Percentiles rank a stretch among this genome's conserved stretches.
Evolutionary conservation across 1,140 invertebrate species (phyloP).

Genomic region (Carposina sasakii): DNA sequence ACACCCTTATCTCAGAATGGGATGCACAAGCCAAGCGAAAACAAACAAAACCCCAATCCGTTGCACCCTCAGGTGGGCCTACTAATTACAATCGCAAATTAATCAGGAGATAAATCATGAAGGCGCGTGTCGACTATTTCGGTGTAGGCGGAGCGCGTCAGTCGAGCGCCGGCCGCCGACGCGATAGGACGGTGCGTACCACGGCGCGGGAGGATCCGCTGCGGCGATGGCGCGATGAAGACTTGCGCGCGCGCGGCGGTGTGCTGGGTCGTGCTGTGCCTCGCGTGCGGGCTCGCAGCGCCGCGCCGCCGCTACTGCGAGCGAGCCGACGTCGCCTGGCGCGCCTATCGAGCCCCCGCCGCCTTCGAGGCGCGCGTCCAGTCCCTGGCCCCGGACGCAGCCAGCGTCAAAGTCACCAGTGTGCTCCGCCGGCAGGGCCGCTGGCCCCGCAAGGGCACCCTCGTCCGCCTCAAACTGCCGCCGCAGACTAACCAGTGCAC

Average conservation of each 20-base stretch:
- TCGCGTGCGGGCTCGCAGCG: conserved; percentile 46
- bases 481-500: conserved; percentile 45
- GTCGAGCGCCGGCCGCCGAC: conserved; percentile 59
- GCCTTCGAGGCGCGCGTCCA: conserved; percentile 64
- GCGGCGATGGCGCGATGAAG: conserved; percentile 62
- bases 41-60: no score
- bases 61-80: conserved; percentile 10
- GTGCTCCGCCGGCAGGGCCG: conserved; percentile 51
- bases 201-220: conserved; percentile 30
- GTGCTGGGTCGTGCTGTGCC: conserved; percentile 57
- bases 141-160: conserved; percentile 56
- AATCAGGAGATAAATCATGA: conserved; percentile 58
- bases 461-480: conserved; percentile 52
- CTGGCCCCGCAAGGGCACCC: conserved; percentile 57
- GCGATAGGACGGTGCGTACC: conserved; percentile 38
- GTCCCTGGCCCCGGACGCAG: conserved; percentile 52
- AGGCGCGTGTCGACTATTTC: conserved; percentile 54
- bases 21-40: no score
- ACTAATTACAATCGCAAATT: conserved; percentile 62
- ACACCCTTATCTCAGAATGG: no score
- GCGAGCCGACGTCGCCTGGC: conserved; percentile 65
- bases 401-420: conserved; percentile 53
- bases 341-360: conserved; percentile 60
- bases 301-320: conserved; percentile 64
- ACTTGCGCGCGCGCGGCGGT: conserved; percentile 58